A percentile compares a stretch with the other conserved stretches of the same genome.
Evolutionary conservation across 2,888 invertebrate genomes (phyloP).

Genomic region (Stegophylla sp.): DNA sequence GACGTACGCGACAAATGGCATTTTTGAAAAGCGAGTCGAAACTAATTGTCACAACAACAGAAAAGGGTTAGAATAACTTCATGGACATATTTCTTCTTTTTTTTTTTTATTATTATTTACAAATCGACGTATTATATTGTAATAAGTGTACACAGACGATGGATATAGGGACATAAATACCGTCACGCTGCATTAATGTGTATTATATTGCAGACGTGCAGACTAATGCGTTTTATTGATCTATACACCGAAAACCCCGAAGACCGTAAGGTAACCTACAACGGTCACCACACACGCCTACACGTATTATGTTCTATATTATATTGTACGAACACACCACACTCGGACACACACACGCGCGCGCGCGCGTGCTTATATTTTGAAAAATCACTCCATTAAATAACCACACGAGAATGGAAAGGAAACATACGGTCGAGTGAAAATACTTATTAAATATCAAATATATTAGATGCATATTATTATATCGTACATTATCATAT

Average conservation of each 20-base stretch:
- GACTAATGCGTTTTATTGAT: conserved; percentile 57
- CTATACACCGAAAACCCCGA: conserved; percentile 32
- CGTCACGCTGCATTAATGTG: conserved; percentile 40
- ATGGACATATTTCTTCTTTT: not conserved
- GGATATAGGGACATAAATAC: conserved; percentile 29
- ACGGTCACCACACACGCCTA: conserved; percentile 22
- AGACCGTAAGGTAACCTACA: not conserved
- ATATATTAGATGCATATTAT: not conserved
- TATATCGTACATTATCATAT: not conserved
- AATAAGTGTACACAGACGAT: not conserved
- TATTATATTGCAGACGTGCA: not conserved
- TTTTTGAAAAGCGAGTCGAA: conserved; percentile 38
- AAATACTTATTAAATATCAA: not conserved
- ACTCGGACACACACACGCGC: not conserved
- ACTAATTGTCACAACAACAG: conserved; percentile 56
- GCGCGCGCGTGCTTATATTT: not conserved
- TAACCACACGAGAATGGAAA: not conserved
- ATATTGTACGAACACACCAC: not conserved
- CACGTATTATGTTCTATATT: not conserved
- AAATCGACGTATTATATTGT: not conserved
- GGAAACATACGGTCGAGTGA: not conserved
- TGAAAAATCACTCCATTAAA: not conserved
- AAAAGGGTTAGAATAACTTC: conserved; percentile 40
- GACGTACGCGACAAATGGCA: conserved; percentile 34
- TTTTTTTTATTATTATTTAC: not conserved